These are phyloP conservation scores for Caprella mutica DNA, from an alignment of 2,888 invertebrate species.

Conservation along the genomic window DNA sequence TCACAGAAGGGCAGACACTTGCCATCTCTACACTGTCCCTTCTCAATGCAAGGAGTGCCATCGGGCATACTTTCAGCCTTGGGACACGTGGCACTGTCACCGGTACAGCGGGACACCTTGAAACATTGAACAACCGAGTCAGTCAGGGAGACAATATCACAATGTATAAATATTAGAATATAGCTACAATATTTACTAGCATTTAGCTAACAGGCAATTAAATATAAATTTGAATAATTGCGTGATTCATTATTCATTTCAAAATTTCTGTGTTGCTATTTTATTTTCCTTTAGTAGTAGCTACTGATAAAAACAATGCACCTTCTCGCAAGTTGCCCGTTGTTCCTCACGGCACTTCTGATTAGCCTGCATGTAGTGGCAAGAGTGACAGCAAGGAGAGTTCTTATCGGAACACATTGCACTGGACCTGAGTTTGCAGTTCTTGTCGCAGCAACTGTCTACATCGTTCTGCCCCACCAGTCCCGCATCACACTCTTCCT, in stretches of 20 bases:
- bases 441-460: slow-evolving; percentile 85
- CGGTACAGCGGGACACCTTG: slow-evolving; percentile 55
- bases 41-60: slow-evolving; percentile 77
- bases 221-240: no score
- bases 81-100: slow-evolving; percentile 66
- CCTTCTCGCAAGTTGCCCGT: slow-evolving; percentile 82
- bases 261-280: no score
- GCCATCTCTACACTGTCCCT: slow-evolving; percentile 76
- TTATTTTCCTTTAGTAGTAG: no score
- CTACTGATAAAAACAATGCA: no score
- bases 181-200: no score
- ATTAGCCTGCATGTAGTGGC: slow-evolving; percentile 64
- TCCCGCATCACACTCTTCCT: slow-evolving; percentile 94
- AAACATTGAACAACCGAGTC: no score
- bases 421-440: slow-evolving; percentile 75
- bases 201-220: no score
- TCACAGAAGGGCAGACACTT: slow-evolving; percentile 91
- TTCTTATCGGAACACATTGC: slow-evolving; percentile 93
- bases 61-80: slow-evolving; percentile 76
- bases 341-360: slow-evolving; percentile 70
- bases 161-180: no score
- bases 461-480: slow-evolving; percentile 83
- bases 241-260: no score
- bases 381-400: slow-evolving; percentile 86
- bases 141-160: no score